Base-by-base conservation (phyloP, 2,888 invertebrate genomes). In the Acrocera orbiculus region DNA sequence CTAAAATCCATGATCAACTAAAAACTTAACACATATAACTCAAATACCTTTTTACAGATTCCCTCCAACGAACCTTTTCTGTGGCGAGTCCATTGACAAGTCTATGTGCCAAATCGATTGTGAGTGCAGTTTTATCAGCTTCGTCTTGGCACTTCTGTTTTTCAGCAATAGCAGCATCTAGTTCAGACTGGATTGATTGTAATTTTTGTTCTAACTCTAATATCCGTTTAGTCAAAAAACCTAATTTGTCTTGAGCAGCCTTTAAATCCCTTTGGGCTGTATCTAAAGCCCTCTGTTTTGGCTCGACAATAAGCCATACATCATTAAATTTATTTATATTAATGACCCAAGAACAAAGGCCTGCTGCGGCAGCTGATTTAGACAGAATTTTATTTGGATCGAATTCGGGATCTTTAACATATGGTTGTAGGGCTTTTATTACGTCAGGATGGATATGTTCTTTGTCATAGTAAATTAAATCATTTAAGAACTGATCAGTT, bases 341-440 rank as follows among this genome's bases (percentile, higher is more conserved):
- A 44, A 87, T 77, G 3, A 86, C 92, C 90, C 93, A 95, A 2
- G 89, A 76, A 52, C 90, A 92, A 7, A 95, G 64, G 16, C 93
- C 86, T 33, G 89, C 86, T 14, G 93, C 93, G 11, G 93, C 93
- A 20, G 72, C 67, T 0, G 92, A 93, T 60, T 93, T 93, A 0
- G 75, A 67, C 44, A 73, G 58, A 48, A 93, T 81, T 43, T 80
- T 76, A 24, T 83, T 83, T 0, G 86, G 76, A 44, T 75, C 73
- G 55, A 93, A 93, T 44, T 89, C 87, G 9, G 73, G 70, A 51
- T 76, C 66, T 3, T 50, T 55, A 17, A 65, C 51, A 39, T 66
- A 66, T 1, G 60, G 60, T 38, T 62, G 66, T 17, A 76, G 63
- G 7, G 83, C 87, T 63, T 85, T 89, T 4, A 87, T 75, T 30